These are phyloP conservation scores for Parapsyche elsis DNA, from an alignment of 1,140 invertebrate genomes.

Conservation along the genomic window DNA sequence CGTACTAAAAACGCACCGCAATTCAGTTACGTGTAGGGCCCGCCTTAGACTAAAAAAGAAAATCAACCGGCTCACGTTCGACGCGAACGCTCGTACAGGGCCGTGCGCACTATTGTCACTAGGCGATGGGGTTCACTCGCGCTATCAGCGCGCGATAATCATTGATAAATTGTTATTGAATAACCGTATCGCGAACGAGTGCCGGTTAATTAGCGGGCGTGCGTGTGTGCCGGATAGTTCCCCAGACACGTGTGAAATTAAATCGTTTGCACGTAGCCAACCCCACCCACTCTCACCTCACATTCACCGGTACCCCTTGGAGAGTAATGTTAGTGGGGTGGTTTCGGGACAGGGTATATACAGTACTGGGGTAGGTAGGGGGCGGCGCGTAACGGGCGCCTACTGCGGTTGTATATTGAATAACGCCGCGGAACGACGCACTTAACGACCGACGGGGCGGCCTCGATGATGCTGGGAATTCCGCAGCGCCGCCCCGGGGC, in stretches of 20 bases:
- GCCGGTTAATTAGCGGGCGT: slow-evolving; percentile 42
- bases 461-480: slow-evolving; percentile 11
- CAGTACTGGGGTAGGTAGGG: neutral
- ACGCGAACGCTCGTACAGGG: neutral
- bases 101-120: neutral
- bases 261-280: slow-evolving; percentile 13
- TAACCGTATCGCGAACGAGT: slow-evolving; percentile 50
- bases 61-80: neutral
- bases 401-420: slow-evolving; percentile 28
- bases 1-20: too few species aligned
- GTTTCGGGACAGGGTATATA: neutral
- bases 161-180: slow-evolving; percentile 54
- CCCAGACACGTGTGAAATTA: slow-evolving; percentile 44
- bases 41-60: too few species aligned
- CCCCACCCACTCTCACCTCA: neutral
- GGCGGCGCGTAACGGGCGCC: neutral
- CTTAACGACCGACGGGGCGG: slow-evolving; percentile 27
- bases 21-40: too few species aligned
- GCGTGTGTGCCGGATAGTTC: neutral
- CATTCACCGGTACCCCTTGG: slow-evolving; percentile 12
- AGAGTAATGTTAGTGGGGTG: neutral
- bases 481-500: neutral
- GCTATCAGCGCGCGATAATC: slow-evolving; percentile 51
- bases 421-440: slow-evolving; percentile 21
- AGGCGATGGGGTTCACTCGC: neutral